Percentiles rank a stretch among this genome's conserved stretches.
Conservation (phyloP, 53 echinoderm and acorn worm species). For the Luidia sarsii region DNA sequence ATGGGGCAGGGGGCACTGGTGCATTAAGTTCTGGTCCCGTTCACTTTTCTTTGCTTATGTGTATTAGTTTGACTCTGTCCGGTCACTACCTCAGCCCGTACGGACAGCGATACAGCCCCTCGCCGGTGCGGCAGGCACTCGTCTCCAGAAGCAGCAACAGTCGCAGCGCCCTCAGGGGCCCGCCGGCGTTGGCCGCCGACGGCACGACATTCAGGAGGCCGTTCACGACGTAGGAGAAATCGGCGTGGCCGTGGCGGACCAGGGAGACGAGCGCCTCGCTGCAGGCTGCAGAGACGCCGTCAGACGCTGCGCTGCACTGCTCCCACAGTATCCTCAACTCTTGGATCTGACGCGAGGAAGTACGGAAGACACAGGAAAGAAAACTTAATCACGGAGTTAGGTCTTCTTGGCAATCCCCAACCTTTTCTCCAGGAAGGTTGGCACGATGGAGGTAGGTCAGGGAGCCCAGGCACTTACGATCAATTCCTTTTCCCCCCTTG, state of each 20-base stretch:
- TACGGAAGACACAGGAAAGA: neutral
- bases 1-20: too few species aligned
- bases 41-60: too few species aligned
- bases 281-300: constrained; percentile 29
- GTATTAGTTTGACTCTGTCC: too few species aligned
- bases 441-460: too few species aligned
- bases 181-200: constrained; percentile 38
- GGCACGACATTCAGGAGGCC: constrained; percentile 70
- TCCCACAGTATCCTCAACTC: constrained; percentile 71
- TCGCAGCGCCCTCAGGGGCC: constrained; percentile 27
- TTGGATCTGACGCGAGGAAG: constrained; percentile 44
- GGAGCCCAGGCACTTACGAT: too few species aligned
- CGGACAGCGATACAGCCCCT: constrained; percentile 18
- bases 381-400: neutral
- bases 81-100: constrained; percentile 75
- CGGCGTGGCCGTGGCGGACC: constrained; percentile 61
- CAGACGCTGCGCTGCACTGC: constrained; percentile 15
- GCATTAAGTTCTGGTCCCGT: too few species aligned
- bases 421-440: neutral
- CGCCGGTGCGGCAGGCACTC: neutral
- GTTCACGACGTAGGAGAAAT: constrained; percentile 59
- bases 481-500: too few species aligned
- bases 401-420: neutral
- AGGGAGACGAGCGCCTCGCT: constrained; percentile 64
- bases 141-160: constrained; percentile 62